Percentiles rank a stretch among this genome's conserved stretches.
Evolutionary conservation across 2,888 invertebrate genomes (phyloP).

Genomic region (Lepeophtheirus nordmannii): DNA sequence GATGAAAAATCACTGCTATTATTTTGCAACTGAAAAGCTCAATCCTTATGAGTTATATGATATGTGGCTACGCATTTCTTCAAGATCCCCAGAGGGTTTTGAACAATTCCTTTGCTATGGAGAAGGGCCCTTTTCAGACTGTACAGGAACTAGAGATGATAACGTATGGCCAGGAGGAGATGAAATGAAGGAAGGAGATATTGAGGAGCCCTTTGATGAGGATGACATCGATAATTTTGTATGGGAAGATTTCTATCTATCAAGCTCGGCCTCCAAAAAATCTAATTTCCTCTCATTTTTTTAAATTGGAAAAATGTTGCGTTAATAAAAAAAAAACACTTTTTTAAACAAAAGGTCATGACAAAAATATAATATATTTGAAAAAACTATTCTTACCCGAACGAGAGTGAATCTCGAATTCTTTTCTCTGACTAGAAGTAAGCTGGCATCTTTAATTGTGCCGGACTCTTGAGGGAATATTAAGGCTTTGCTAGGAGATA

Average conservation of each 20-base stretch:
- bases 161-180: conserved; percentile 7
- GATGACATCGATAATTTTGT: background rate
- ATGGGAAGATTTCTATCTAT: background rate
- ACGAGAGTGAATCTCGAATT: conserved; percentile 14
- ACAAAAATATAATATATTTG: background rate
- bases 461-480: conserved; percentile 21
- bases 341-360: background rate
- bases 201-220: background rate
- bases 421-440: conserved; percentile 23
- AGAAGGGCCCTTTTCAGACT: conserved; percentile 1
- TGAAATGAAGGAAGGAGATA: background rate
- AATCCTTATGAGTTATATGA: background rate
- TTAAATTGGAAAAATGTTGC: background rate
- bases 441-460: conserved; percentile 22
- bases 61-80: conserved; percentile 9
- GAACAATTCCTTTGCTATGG: conserved; percentile 14
- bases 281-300: background rate
- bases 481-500: conserved; percentile 19
- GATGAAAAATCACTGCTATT: conserved; percentile 8
- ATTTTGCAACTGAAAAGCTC: conserved; percentile 8
- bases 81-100: conserved; percentile 1
- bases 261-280: background rate
- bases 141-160: background rate
- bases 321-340: background rate
- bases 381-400: conserved; percentile 19